These are phyloP conservation scores for Epistrophe eligans DNA, from an alignment of 2,888 invertebrate species.

Conservation along the genomic window DNA sequence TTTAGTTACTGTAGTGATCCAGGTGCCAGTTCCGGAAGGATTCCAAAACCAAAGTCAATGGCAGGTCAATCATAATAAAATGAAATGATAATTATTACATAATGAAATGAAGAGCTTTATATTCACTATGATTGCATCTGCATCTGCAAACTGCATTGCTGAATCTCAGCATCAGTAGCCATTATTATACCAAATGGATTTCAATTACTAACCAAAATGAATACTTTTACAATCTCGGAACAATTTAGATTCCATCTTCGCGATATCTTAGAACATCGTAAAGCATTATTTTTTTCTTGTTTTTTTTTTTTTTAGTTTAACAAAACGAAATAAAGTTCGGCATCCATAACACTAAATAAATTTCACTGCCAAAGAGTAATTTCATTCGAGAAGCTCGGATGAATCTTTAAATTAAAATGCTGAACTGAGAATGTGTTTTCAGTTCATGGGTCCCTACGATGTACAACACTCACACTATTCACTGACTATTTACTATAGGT, in stretches of 20 bases:
- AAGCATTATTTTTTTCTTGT: not conserved
- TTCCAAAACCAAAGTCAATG: conserved; percentile 33
- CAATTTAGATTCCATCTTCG: conserved; percentile 9
- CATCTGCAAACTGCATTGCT: conserved; percentile 31
- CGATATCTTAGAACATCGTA: not conserved
- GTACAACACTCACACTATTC: not conserved
- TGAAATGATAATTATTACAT: conserved; percentile 59
- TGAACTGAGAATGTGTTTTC: conserved; percentile 7
- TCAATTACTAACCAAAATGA: conserved; percentile 30
- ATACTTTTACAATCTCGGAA: conserved; percentile 4
- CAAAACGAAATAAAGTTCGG: not conserved
- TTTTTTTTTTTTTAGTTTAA: not conserved
- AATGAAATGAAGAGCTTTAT: conserved; percentile 47
- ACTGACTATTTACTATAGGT: not conserved
- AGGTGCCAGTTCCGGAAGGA: conserved; percentile 27
- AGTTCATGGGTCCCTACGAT: not conserved
- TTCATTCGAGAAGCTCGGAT: conserved; percentile 41
- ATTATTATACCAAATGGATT: conserved; percentile 37
- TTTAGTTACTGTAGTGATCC: no score
- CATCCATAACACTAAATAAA: conserved; percentile 27
- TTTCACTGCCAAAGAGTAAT: conserved; percentile 41
- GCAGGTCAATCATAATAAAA: conserved; percentile 52
- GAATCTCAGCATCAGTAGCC: conserved; percentile 32
- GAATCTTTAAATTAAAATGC: conserved; percentile 36
- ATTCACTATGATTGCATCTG: conserved; percentile 27